Evolutionary conservation across 1,140 invertebrate genomes (phyloP).

Genomic region (Aphaenogaster rudis): DNA sequence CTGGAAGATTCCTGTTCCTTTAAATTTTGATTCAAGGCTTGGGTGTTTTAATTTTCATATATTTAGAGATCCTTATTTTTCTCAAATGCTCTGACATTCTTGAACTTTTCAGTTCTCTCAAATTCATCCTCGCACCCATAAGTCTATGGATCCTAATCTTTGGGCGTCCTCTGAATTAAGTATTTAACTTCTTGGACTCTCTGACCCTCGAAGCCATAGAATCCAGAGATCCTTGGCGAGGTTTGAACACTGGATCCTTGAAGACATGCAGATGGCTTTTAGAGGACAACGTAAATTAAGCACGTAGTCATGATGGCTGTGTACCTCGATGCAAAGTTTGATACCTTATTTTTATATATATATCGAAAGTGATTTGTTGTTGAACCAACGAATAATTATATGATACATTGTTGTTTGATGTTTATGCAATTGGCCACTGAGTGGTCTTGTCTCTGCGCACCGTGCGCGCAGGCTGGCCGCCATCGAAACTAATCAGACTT

Average conservation of each 20-base stretch:
- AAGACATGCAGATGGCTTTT: constrained; percentile 61
- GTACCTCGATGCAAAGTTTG: constrained; percentile 85
- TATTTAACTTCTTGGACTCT: neutral
- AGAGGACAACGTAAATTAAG: constrained; percentile 78
- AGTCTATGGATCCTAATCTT: neutral
- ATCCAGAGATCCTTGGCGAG: neutral
- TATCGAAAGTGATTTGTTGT: constrained; percentile 85
- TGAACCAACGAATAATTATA: constrained; percentile 82
- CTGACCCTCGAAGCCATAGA: neutral
- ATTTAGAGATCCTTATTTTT: neutral
- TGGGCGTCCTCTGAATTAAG: neutral
- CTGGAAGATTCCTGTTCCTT: neutral
- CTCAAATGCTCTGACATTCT: neutral
- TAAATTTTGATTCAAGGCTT: neutral
- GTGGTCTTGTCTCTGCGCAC: constrained; percentile 80
- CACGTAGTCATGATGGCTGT: constrained; percentile 86
- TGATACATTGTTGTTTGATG: constrained; percentile 84
- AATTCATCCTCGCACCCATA: neutral
- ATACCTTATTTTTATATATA: constrained; percentile 86
- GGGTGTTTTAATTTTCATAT: neutral
- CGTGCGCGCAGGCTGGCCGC: constrained; percentile 74
- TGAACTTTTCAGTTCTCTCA: neutral
- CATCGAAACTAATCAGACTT: constrained; percentile 68
- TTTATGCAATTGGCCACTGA: constrained; percentile 86
- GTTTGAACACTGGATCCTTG: constrained; percentile 37